Evolutionary conservation across 2,888 invertebrate genomes (phyloP).

Genomic region (Stegophylla sp.): DNA sequence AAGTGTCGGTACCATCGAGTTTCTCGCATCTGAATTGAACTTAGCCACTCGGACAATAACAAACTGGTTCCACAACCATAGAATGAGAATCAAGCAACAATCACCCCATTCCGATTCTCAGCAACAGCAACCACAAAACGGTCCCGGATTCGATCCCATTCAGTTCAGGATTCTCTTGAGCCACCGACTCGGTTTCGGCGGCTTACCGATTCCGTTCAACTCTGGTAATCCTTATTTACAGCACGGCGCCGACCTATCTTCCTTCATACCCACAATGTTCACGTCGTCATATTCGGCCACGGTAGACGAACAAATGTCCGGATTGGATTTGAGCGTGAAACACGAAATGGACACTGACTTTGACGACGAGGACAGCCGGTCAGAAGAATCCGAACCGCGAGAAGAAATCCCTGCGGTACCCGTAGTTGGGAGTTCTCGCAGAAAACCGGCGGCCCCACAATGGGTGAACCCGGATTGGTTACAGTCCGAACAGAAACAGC

Average conservation of each 20-base stretch:
- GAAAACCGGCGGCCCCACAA: slow-evolving; percentile 95
- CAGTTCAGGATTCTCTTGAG: slow-evolving; percentile 88
- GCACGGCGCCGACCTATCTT: slow-evolving; percentile 67
- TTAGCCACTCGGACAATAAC: slow-evolving; percentile 95
- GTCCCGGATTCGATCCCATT: slow-evolving; percentile 83
- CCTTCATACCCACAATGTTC: slow-evolving; percentile 69
- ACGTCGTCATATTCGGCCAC: slow-evolving; percentile 63
- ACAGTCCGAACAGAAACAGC: slow-evolving; percentile 63
- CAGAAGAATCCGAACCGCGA: slow-evolving; percentile 62
- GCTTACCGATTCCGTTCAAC: slow-evolving; percentile 66
- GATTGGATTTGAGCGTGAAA: slow-evolving; percentile 83
- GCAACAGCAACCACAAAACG: slow-evolving; percentile 65
- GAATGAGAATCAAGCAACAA: slow-evolving; percentile 95
- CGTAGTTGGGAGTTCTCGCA: slow-evolving; percentile 68
- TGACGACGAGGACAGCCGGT: slow-evolving; percentile 73
- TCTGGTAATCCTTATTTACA: slow-evolving; percentile 75
- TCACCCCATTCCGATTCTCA: slow-evolving; percentile 79
- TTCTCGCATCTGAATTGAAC: slow-evolving; percentile 87
- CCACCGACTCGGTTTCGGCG: slow-evolving; percentile 75
- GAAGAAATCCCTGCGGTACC: slow-evolving; percentile 62
- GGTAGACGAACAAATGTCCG: slow-evolving; percentile 79
- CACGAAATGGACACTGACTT: slow-evolving; percentile 72
- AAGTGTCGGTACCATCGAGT: slow-evolving; percentile 93
- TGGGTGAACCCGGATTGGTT: slow-evolving; percentile 94
- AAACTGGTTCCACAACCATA: slow-evolving; percentile 99